Evolutionary conservation across 2,113 vertebrate species (phyloP).

Genomic region (Pyrgilauda ruficollis): DNA sequence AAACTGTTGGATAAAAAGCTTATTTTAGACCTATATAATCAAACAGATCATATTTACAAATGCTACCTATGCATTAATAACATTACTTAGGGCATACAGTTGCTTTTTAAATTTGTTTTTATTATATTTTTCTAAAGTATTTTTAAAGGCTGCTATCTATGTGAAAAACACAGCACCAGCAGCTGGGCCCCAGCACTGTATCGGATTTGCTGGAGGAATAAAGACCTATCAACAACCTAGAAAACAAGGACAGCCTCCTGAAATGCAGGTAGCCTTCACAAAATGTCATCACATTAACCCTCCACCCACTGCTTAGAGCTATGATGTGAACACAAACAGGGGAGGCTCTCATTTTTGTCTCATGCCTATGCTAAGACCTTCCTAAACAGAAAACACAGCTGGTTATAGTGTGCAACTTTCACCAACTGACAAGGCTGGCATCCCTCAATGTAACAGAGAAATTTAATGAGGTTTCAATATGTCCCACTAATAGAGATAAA

Average conservation of each 20-base stretch:
- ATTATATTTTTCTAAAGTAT: background rate
- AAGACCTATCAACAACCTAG: background rate
- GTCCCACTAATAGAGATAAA: slow-evolving; percentile 18
- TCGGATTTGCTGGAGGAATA: background rate
- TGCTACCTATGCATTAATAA: background rate
- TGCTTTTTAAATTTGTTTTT: background rate
- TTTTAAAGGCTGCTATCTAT: background rate
- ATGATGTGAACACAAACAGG: background rate
- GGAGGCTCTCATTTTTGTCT: background rate
- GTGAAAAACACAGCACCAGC: background rate
- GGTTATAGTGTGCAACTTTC: background rate
- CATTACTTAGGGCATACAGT: background rate
- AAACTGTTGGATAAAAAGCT: background rate
- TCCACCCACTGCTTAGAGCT: background rate
- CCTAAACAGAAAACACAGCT: background rate
- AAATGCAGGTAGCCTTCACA: background rate
- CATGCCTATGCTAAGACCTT: background rate
- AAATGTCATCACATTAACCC: background rate
- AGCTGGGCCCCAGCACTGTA: background rate
- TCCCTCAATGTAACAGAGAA: background rate
- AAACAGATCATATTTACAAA: background rate
- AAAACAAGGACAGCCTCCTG: background rate
- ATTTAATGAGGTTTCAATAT: slow-evolving; percentile 51
- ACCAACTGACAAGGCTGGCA: slow-evolving; percentile 29
- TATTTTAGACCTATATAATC: background rate